These are phyloP conservation scores for Spheniscus mendiculus DNA, from an alignment of 2,113 vertebrate species.

Conservation along the genomic window DNA sequence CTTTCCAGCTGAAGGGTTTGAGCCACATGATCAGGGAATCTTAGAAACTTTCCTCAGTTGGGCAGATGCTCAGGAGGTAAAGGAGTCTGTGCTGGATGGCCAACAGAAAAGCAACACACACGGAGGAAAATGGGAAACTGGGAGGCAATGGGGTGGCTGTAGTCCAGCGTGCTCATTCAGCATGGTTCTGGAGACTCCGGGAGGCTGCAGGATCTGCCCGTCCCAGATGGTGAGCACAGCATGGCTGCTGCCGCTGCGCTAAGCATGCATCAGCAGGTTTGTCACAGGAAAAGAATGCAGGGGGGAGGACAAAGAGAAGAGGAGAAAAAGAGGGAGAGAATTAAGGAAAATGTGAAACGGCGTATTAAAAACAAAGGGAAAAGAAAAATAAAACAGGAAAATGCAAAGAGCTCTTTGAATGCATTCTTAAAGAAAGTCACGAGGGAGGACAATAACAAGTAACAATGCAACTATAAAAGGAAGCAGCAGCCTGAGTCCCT, in stretches of 20 bases:
- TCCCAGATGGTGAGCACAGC: constrained; percentile 44
- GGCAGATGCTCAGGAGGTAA: background rate
- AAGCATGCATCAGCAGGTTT: constrained; percentile 18
- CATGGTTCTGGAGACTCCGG: background rate
- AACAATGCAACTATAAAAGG: background rate
- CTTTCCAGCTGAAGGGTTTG: background rate
- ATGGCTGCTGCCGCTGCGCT: background rate
- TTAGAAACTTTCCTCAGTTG: background rate
- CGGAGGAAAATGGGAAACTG: accelerated
- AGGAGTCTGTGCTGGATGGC: background rate
- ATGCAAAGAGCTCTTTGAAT: background rate
- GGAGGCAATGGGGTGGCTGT: background rate
- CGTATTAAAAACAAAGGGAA: background rate
- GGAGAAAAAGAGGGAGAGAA: background rate
- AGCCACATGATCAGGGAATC: accelerated
- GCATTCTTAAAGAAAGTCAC: background rate
- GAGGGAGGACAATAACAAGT: background rate
- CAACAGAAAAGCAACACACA: background rate
- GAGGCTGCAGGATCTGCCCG: background rate
- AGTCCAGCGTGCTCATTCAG: background rate
- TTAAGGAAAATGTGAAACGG: background rate
- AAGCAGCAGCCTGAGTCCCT: background rate
- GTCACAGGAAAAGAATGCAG: background rate
- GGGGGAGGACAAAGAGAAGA: background rate
- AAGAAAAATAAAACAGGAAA: background rate